Evolutionary conservation across 2,797 vertebrate species (phyloP).

Genomic region (Pangasius sanitwongsei): DNA sequence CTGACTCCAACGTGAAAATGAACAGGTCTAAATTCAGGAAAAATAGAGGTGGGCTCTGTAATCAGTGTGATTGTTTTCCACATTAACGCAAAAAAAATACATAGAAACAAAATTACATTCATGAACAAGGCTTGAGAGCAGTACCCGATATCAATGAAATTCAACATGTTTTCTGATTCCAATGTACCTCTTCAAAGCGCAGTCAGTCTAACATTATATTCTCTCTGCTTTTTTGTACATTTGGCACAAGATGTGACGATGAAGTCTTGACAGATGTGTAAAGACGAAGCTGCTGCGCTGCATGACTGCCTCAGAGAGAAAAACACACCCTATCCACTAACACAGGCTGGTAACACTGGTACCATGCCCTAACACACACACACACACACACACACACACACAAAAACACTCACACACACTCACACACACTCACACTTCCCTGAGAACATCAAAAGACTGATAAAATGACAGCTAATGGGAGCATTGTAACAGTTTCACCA

Average conservation of each 20-base stretch:
- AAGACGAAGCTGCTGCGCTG: conserved; percentile 34
- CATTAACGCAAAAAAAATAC: background rate
- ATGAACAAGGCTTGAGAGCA: conserved; percentile 64
- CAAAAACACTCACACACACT: conserved; percentile 14
- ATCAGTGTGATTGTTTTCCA: conserved; percentile 29
- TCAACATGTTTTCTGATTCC: conserved; percentile 3
- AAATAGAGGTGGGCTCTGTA: background rate
- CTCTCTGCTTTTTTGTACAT: conserved; percentile 14
- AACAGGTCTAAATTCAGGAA: background rate
- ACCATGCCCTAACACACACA: conserved; percentile 17
- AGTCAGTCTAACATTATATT: background rate
- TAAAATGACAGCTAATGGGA: conserved; percentile 66
- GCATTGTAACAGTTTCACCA: conserved; percentile 36
- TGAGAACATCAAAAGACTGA: conserved; percentile 75
- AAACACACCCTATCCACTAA: conserved; percentile 31
- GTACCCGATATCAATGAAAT: conserved; percentile 47
- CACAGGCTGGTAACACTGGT: conserved; percentile 41
- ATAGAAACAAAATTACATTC: conserved; percentile 74
- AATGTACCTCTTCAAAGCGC: conserved; percentile 18
- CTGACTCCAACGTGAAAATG: background rate
- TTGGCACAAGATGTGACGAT: conserved; percentile 55
- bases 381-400: background rate
- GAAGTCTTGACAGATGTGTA: conserved; percentile 43
- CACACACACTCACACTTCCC: conserved; percentile 68
- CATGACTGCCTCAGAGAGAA: conserved; percentile 35